Evolutionary conservation across 2,888 invertebrate genomes (phyloP).

Genomic region (Lampropteryx suffumata): DNA sequence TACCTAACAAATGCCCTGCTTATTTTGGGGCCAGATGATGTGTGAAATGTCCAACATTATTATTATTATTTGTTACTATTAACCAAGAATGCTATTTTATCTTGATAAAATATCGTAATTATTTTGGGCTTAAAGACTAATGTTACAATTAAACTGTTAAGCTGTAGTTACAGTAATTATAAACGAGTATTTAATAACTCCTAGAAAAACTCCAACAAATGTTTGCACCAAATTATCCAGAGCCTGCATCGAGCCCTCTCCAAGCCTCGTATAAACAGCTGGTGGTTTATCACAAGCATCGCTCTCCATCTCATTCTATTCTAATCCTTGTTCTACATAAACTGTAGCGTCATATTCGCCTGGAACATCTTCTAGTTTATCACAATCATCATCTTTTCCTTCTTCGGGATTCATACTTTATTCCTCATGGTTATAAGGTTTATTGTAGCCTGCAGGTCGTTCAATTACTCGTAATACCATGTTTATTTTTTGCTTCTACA

Average conservation of each 20-base stretch:
- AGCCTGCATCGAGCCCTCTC: slow-evolving; percentile 44
- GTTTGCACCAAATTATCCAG: slow-evolving; percentile 50
- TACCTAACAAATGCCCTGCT: no score
- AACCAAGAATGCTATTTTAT: no score
- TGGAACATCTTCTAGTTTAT: slow-evolving; percentile 17
- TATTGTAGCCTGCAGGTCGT: slow-evolving; percentile 15
- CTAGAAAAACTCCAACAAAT: slow-evolving; percentile 37
- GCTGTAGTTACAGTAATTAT: slow-evolving; percentile 9
- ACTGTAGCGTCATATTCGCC: slow-evolving; percentile 17
- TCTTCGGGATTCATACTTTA: neutral
- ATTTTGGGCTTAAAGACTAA: no score
- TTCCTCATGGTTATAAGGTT: slow-evolving; percentile 11
- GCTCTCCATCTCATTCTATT: slow-evolving; percentile 25
- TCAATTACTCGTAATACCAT: slow-evolving; percentile 34
- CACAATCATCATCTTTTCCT: slow-evolving; percentile 6
- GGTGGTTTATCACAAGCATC: slow-evolving; percentile 51
- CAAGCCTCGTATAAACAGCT: slow-evolving; percentile 51
- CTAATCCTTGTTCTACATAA: slow-evolving; percentile 8
- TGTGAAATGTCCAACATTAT: no score
- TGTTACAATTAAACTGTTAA: neutral
- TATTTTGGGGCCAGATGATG: no score
- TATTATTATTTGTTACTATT: no score
- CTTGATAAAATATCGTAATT: no score
- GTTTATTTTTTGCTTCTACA: slow-evolving; percentile 52
- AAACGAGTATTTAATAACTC: slow-evolving; percentile 6